These are phyloP conservation scores for Clanis bilineata DNA, from an alignment of 2,888 invertebrate species.

Conservation along the genomic window DNA sequence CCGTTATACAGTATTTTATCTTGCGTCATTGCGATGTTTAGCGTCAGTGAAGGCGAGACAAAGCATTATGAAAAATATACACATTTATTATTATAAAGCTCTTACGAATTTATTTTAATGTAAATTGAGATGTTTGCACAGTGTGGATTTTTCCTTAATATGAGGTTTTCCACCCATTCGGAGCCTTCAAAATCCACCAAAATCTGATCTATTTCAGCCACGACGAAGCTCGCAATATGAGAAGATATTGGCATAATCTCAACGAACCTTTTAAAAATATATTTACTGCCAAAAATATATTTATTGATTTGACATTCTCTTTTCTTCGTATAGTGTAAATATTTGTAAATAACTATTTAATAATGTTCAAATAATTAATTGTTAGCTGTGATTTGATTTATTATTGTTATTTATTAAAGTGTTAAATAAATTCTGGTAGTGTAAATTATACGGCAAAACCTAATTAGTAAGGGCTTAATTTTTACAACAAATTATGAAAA, in stretches of 20 bases:
- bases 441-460: not conserved
- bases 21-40: too few species aligned
- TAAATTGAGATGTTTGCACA: constrained; percentile 20
- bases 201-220: constrained; percentile 43
- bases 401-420: constrained; percentile 18
- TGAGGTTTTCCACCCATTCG: not conserved
- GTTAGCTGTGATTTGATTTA: not conserved
- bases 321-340: constrained; percentile 34
- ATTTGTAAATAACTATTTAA: constrained; percentile 15
- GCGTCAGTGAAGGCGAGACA: too few species aligned
- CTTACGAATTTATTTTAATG: not conserved
- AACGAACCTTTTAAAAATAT: constrained; percentile 31
- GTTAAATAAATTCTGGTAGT: constrained; percentile 10
- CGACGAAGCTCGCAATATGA: constrained; percentile 31
- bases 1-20: too few species aligned
- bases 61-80: too few species aligned
- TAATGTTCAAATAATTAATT: not conserved
- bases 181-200: not conserved
- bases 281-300: constrained; percentile 37
- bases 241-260: constrained; percentile 40
- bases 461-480: not conserved
- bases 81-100: too few species aligned
- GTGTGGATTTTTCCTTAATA: not conserved
- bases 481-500: too few species aligned
- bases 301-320: constrained; percentile 46